Base-by-base conservation (phyloP, 2,888 invertebrate genomes). In the Trachelus stipa region DNA sequence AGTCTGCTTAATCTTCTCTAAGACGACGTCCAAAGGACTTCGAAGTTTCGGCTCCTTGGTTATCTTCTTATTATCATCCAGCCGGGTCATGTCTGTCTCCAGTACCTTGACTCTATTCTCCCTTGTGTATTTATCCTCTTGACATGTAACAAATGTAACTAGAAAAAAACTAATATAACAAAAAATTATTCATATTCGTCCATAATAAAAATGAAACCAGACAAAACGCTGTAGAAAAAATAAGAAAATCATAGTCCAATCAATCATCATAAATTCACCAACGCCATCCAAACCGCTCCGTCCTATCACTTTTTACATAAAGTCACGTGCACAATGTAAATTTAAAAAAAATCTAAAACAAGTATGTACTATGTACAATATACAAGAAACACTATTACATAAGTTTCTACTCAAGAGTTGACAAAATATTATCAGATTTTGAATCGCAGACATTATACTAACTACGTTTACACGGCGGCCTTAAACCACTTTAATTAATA, bases 11-110 rank as follows among this genome's bases (percentile, higher is more conserved):
- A 81, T 79, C 76, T 78, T 80, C 76, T 80, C 78, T 11, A 73
- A 68, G 4, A 76, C 76, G 68, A 83, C 79, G 73, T 80, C 81
- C 69, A 79, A 73, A 12, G 79, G 79, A 78, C 79, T 77, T 56
- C 76, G 71, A 15, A 71, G 33, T 15, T 15, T 71, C 31, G 71
- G 30, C 31, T 71, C 12, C 71, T 31, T 71, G 71, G 71, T 31
- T 34, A 23, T 12, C 33, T 11, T 15, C 23, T 56, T 56, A 56
- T 23, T 23, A 23, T 56, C 23, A 9, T 56, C 23, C 56, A 56
- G 23, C 23, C 23, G 1, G 15, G 1, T 9, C 56, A 56, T 56
- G 2, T 56, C 2, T 56, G 23, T 23, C 6, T 23, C 56, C 56
- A 23, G 56, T 23, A 56, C 2, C 23, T 15, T 40, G 23, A 23